phyloP scores from a whole-genome alignment of 2,888 invertebrate species.

The Volucella zonaria region DNA sequence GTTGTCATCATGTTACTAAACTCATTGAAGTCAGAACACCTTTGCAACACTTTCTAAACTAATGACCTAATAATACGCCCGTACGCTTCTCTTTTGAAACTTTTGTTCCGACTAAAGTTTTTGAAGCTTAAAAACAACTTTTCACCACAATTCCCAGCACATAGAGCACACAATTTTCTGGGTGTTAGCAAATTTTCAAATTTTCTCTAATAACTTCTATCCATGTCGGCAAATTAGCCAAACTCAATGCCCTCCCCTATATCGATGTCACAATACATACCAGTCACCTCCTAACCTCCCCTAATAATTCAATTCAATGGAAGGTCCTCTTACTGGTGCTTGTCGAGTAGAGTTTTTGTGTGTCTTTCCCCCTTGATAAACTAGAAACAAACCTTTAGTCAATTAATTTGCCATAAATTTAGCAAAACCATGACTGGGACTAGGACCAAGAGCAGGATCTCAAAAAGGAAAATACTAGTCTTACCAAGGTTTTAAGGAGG shows the following conservation, averaged over 20 bases:
- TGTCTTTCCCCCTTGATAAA: slow-evolving; percentile 53
- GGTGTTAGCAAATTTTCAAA: slow-evolving; percentile 28
- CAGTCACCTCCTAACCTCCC: neutral
- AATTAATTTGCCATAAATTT: slow-evolving; percentile 70
- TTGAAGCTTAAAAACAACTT: slow-evolving; percentile 33
- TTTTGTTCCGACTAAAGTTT: slow-evolving; percentile 12
- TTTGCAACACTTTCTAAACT: slow-evolving; percentile 10
- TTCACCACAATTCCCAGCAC: slow-evolving; percentile 16
- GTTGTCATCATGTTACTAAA: slow-evolving; percentile 4
- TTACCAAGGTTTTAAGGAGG: slow-evolving; percentile 25
- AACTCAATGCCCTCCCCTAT: slow-evolving; percentile 23
- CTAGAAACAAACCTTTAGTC: slow-evolving; percentile 68
- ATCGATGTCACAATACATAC: slow-evolving; percentile 32
- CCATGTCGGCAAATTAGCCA: slow-evolving; percentile 42
- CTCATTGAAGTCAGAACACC: neutral
- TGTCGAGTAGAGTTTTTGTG: neutral
- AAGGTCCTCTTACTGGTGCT: slow-evolving; percentile 19
- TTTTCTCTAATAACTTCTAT: slow-evolving; percentile 23
- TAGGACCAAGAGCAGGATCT: slow-evolving; percentile 32
- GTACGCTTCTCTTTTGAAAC: slow-evolving; percentile 2
- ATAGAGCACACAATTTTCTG: neutral
- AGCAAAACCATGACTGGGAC: neutral
- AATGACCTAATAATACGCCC: slow-evolving; percentile 35
- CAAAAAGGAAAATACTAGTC: neutral
- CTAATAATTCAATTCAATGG: slow-evolving; percentile 30